Evolutionary conservation across 2,888 invertebrate species (phyloP).

Genomic region (Xanthia icteritia): DNA sequence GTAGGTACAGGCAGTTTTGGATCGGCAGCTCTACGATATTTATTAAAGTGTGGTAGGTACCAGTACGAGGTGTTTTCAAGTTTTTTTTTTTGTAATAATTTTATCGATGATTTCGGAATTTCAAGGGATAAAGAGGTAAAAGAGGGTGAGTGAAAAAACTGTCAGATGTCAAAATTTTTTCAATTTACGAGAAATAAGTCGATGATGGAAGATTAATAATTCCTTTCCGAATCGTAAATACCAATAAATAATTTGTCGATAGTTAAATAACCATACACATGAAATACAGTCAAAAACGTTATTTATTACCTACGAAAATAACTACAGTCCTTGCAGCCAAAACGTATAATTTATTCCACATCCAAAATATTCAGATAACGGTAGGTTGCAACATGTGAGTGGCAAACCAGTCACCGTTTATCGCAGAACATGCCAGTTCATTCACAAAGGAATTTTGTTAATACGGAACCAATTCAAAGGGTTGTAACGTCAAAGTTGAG

Average conservation of each 20-base stretch:
- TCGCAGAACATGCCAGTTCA: conserved; percentile 2
- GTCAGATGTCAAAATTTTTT: background rate
- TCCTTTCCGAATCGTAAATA: background rate
- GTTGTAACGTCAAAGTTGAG: conserved; percentile 5
- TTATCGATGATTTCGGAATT: background rate
- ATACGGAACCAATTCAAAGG: background rate
- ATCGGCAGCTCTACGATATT: too few relatives aligned
- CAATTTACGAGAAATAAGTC: background rate
- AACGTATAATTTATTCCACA: conserved; percentile 21
- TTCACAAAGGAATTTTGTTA: conserved; percentile 15
- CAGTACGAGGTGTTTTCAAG: too few relatives aligned
- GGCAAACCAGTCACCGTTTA: conserved; percentile 24
- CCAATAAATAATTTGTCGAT: background rate
- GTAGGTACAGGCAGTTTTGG: too few relatives aligned
- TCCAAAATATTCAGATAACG: conserved; percentile 18
- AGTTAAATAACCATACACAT: too few relatives aligned
- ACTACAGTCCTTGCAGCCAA: background rate
- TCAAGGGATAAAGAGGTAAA: background rate
- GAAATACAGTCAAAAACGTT: background rate
- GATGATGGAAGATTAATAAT: background rate
- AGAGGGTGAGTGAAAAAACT: background rate
- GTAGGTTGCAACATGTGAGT: background rate
- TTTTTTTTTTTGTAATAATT: too few relatives aligned
- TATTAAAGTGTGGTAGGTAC: too few relatives aligned
- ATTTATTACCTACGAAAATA: background rate